Evolutionary conservation across 2,888 invertebrate genomes (phyloP).

Genomic region (Pasiphila rectangulata): DNA sequence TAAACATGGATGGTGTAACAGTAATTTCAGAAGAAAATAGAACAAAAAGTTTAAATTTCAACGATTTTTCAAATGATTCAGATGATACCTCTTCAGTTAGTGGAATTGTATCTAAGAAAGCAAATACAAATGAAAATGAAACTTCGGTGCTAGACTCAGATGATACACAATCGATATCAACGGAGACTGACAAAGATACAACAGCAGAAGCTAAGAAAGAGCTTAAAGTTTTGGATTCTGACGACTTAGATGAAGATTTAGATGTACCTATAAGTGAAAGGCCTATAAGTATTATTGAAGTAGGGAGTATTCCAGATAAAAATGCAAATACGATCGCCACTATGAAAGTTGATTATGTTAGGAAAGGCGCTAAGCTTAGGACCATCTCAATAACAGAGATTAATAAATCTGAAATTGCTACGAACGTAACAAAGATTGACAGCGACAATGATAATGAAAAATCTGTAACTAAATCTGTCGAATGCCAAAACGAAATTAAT

Average conservation of each 20-base stretch:
- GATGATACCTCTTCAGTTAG: conserved; percentile 14
- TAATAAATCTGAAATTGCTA: conserved; percentile 1
- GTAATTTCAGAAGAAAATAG: not conserved
- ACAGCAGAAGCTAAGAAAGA: not conserved
- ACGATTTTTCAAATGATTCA: conserved; percentile 11
- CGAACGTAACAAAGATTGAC: conserved; percentile 8
- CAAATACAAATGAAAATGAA: not conserved
- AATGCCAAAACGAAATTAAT: not conserved
- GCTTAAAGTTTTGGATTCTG: conserved; percentile 7
- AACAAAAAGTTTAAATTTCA: not conserved
- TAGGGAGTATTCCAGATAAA: not conserved
- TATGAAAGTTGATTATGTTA: not conserved
- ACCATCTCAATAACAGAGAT: conserved; percentile 26
- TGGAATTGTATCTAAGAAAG: not conserved
- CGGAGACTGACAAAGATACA: conserved; percentile 5
- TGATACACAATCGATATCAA: conserved; percentile 11
- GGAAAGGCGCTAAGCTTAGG: not conserved
- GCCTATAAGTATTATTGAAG: not conserved
- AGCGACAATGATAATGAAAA: not conserved
- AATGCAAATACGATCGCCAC: not conserved
- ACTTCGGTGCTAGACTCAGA: conserved; percentile 13
- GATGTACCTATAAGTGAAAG: not conserved
- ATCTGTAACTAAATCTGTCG: not conserved
- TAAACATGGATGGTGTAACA: no score
- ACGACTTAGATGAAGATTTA: conserved; percentile 4